Conservation (phyloP, 53 echinoderm and acorn worm species). For the Astropecten irregularis region DNA sequence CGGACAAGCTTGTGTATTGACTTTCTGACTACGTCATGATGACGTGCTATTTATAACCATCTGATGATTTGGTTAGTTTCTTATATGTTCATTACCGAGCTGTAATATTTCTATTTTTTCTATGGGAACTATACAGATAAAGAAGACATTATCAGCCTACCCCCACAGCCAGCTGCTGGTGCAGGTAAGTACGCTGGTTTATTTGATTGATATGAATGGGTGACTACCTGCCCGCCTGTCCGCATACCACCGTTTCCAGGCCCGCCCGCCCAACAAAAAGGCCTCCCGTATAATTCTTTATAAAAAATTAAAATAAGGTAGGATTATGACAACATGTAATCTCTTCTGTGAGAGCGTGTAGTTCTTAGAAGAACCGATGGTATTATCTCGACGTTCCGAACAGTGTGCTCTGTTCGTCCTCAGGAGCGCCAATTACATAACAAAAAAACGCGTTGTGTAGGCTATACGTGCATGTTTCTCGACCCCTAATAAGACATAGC, state of each 20-base stretch:
- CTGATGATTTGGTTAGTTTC: not conserved
- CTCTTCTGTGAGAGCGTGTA: too few relatives aligned
- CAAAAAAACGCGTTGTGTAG: too few relatives aligned
- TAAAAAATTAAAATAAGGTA: not conserved
- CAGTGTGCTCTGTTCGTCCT: too few relatives aligned
- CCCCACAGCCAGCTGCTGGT: not conserved
- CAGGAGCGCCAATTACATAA: too few relatives aligned
- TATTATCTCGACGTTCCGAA: too few relatives aligned
- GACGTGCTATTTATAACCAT: not conserved
- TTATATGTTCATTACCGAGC: not conserved
- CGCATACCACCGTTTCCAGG: not conserved
- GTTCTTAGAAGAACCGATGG: too few relatives aligned
- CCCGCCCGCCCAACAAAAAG: not conserved
- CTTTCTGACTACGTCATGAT: not conserved
- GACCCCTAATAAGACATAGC: too few relatives aligned
- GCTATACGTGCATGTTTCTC: too few relatives aligned
- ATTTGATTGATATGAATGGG: not conserved
- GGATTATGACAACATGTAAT: too few relatives aligned
- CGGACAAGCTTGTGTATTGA: not conserved
- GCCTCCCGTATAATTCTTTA: too few relatives aligned
- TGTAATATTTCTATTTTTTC: not conserved
- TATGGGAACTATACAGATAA: not conserved
- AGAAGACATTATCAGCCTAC: conserved; percentile 1
- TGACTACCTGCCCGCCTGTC: not conserved
- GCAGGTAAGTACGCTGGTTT: not conserved